Conservation (phyloP, 1,140 invertebrate genomes). For the Lineus longissimus region DNA sequence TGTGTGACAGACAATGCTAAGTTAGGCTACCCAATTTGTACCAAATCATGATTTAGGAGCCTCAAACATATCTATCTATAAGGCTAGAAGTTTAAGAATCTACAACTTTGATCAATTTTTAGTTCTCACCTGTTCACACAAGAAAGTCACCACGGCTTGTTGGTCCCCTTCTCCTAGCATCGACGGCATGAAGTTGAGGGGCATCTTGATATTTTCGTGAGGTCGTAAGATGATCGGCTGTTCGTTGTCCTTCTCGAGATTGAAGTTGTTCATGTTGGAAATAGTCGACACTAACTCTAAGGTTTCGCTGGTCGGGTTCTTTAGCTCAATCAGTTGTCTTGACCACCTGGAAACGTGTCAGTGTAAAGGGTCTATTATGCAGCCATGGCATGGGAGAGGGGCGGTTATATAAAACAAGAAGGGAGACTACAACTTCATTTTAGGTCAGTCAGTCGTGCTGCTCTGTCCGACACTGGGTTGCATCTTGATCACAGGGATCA, state of each 20-base stretch:
- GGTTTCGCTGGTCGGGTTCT: conserved; percentile 48
- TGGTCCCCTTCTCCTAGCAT: conserved; percentile 44
- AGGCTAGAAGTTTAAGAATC: too few relatives aligned
- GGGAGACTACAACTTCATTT: too few relatives aligned
- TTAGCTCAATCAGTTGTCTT: conserved; percentile 38
- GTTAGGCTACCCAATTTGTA: too few relatives aligned
- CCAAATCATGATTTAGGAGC: too few relatives aligned
- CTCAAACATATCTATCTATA: too few relatives aligned
- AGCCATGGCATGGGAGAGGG: neutral
- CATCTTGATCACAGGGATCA: too few relatives aligned
- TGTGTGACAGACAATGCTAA: too few relatives aligned
- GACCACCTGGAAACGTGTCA: conserved; percentile 37
- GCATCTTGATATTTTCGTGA: conserved; percentile 32
- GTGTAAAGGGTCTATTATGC: neutral
- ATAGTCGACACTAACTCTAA: conserved; percentile 41
- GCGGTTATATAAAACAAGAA: too few relatives aligned
- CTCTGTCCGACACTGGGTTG: too few relatives aligned
- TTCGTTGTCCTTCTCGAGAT: conserved; percentile 41
- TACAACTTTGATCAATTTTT: too few relatives aligned
- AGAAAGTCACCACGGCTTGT: conserved; percentile 41
- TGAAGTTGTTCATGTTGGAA: conserved; percentile 51
- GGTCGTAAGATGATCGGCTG: conserved; percentile 35
- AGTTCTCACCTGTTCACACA: conserved; percentile 42
- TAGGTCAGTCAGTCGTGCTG: too few relatives aligned
- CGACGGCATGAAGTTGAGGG: conserved; percentile 51